Percentiles rank a stretch among this genome's conserved stretches.
phyloP scores from a whole-genome alignment of 2,888 invertebrate species.

The Cetonia aurata region DNA sequence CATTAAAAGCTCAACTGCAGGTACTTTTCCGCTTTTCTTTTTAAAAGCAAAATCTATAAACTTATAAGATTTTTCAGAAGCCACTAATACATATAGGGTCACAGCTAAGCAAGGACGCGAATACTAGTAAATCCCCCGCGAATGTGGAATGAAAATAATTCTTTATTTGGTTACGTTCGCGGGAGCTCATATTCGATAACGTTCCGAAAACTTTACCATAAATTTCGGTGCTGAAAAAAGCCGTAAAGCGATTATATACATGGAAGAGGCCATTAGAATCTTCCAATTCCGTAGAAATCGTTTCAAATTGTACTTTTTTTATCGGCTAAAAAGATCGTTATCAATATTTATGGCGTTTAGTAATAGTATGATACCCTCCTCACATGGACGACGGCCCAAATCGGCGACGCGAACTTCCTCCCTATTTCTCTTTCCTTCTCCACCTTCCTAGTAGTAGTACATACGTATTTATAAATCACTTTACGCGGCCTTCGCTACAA shows the following conservation, averaged over 20 bases:
- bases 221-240: constrained; percentile 22
- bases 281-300: constrained; percentile 33
- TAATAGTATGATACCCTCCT: constrained; percentile 30
- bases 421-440: constrained; percentile 12
- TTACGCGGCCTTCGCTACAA: constrained; percentile 4
- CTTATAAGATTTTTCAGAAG: neutral
- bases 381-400: constrained; percentile 30
- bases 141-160: constrained; percentile 20
- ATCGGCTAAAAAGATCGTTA: constrained; percentile 43
- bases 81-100: neutral
- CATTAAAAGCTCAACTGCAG: neutral
- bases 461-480: constrained; percentile 24
- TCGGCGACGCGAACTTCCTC: constrained; percentile 41
- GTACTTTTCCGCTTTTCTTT: neutral
- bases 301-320: constrained; percentile 40
- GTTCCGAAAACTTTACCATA: constrained; percentile 22
- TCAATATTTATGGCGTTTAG: constrained; percentile 42
- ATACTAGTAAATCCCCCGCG: neutral
- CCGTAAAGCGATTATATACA: constrained; percentile 29
- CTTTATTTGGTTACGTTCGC: constrained; percentile 23
- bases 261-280: constrained; percentile 29
- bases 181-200: constrained; percentile 30
- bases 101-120: neutral
- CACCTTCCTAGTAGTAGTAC: neutral
- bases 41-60: no score